A percentile compares a stretch with the other conserved stretches of the same genome.
Conservation (phyloP, 2,797 vertebrate species). For the Pseudochaenichthys georgianus region DNA sequence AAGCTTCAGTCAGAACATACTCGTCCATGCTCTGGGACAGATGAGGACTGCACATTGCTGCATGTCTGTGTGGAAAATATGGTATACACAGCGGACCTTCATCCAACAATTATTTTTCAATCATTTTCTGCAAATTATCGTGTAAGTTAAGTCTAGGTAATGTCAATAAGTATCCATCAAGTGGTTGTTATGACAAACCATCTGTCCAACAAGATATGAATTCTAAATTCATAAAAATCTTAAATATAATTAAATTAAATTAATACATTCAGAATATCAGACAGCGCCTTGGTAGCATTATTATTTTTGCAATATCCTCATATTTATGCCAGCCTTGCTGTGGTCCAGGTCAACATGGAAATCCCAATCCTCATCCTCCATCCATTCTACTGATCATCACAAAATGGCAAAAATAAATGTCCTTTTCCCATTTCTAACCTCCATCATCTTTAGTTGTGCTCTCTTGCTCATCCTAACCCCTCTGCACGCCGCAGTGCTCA, state of each 20-base stretch:
- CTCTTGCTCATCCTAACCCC: slow-evolving; percentile 28
- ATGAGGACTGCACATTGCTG: slow-evolving; percentile 26
- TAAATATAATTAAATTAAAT: too few species aligned
- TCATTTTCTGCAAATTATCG: not conserved
- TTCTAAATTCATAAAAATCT: too few species aligned
- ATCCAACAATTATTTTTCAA: not conserved
- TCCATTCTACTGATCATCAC: slow-evolving; percentile 32
- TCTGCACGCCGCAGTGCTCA: slow-evolving; percentile 38
- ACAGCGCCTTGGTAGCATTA: not conserved
- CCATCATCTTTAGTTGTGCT: slow-evolving; percentile 23
- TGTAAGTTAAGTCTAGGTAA: not conserved
- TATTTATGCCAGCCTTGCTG: not conserved
- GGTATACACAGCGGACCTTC: not conserved
- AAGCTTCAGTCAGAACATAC: slow-evolving; percentile 67
- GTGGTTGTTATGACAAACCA: not conserved
- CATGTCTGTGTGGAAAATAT: slow-evolving; percentile 24
- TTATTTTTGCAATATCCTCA: not conserved
- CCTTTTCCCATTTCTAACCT: slow-evolving; percentile 24
- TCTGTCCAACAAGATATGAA: not conserved
- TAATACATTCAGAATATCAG: not conserved
- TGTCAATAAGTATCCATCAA: not conserved
- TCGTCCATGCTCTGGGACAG: slow-evolving; percentile 47
- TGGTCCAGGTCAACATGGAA: slow-evolving; percentile 10
- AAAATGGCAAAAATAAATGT: slow-evolving; percentile 24
- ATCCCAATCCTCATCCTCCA: slow-evolving; percentile 12